Evolutionary conservation across 2,797 vertebrate species (phyloP).

Genomic region (Lepidocolaptes lacrymiger): DNA sequence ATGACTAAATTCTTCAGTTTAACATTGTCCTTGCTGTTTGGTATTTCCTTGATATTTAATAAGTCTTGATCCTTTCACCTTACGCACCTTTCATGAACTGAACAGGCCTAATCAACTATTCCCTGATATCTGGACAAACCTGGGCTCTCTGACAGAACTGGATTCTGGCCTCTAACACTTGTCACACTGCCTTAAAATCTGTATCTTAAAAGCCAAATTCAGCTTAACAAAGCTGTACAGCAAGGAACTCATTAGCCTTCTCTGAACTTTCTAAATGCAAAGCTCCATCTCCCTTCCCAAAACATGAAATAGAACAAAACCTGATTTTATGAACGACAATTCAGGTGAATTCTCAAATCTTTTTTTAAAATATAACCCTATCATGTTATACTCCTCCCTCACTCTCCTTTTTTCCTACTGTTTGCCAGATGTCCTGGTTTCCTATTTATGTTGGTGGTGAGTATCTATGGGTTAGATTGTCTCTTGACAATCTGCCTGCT

Average conservation of each 20-base stretch:
- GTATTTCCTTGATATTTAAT: not conserved
- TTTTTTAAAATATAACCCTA: not conserved
- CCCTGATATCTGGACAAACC: not conserved
- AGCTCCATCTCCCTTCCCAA: not conserved
- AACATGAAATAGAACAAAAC: not conserved
- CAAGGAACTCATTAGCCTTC: not conserved
- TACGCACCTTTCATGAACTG: not conserved
- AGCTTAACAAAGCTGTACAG: not conserved
- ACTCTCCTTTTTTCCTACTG: not conserved
- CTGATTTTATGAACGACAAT: not conserved
- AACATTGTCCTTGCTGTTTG: not conserved
- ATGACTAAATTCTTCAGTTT: not conserved
- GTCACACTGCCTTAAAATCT: not conserved
- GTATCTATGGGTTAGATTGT: not conserved
- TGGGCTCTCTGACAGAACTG: not conserved
- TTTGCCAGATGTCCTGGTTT: not conserved
- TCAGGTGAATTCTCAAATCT: not conserved
- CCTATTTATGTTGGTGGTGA: not conserved
- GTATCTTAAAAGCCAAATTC: not conserved
- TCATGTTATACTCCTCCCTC: not conserved
- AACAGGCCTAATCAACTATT: not conserved
- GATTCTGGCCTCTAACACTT: not conserved
- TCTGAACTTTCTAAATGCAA: not conserved
- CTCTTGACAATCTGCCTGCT: not conserved
- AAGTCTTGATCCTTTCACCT: not conserved